These are phyloP conservation scores for Tolmerus cingulatus DNA, from an alignment of 2,888 invertebrate species.

Conservation along the genomic window DNA sequence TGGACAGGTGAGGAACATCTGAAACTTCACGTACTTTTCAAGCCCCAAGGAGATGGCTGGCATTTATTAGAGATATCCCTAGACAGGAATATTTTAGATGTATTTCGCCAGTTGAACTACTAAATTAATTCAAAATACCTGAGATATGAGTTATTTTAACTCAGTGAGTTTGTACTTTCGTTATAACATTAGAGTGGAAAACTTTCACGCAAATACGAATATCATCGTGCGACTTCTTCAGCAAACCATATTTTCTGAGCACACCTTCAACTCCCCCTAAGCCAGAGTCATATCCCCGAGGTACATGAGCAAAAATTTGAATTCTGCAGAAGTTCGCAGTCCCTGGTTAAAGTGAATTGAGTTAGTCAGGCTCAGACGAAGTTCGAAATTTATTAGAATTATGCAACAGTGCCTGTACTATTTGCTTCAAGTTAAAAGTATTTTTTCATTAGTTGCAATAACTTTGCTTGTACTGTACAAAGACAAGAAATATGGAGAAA, in stretches of 20 bases:
- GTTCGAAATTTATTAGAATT: not conserved
- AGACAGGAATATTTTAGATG: not conserved
- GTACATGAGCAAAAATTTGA: not conserved
- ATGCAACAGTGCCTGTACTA: not conserved
- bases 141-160: not conserved
- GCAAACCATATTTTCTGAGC: not conserved
- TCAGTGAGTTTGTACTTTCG: constrained; percentile 12
- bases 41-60: not conserved
- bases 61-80: not conserved
- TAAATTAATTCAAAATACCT: constrained; percentile 25
- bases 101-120: not conserved
- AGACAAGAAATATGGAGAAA: no score
- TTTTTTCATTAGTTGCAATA: not conserved
- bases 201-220: constrained; percentile 10
- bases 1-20: not conserved
- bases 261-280: not conserved
- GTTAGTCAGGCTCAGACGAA: not conserved
- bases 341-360: not conserved
- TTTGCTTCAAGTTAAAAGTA: not conserved
- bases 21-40: not conserved
- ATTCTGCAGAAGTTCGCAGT: not conserved
- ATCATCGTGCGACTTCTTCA: not conserved
- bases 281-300: not conserved
- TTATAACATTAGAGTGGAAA: not conserved
- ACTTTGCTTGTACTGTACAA: not conserved